Conservation (phyloP, 2,888 invertebrate genomes). For the Lissonota sp. region DNA sequence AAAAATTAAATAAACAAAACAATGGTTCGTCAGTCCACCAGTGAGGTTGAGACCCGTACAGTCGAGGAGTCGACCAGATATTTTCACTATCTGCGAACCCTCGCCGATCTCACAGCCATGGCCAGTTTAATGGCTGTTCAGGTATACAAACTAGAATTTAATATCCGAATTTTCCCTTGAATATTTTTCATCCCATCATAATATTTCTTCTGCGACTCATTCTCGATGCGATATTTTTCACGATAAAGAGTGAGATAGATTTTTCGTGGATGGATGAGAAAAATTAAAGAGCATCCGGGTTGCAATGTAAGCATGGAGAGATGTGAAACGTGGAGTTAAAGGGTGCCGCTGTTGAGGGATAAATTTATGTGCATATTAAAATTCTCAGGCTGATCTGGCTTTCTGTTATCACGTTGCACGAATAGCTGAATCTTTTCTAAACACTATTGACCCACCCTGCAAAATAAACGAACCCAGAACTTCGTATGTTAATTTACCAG, state of each 20-base stretch:
- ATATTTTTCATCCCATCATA: too few species aligned
- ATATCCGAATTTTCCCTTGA: not conserved
- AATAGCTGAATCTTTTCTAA: not conserved
- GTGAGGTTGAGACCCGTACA: constrained; percentile 73
- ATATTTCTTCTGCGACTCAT: not conserved
- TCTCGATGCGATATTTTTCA: not conserved
- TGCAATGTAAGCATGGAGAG: not conserved
- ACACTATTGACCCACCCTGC: too few species aligned
- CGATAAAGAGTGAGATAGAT: not conserved
- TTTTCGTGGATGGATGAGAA: not conserved
- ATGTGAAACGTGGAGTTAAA: not conserved
- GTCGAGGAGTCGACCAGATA: constrained; percentile 74
- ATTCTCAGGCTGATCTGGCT: not conserved
- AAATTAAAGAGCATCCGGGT: not conserved
- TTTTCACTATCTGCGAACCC: constrained; percentile 74
- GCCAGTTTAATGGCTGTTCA: constrained; percentile 78
- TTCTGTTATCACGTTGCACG: constrained; percentile 5
- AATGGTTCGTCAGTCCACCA: constrained; percentile 75
- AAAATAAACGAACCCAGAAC: too few species aligned
- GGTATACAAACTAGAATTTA: constrained; percentile 68
- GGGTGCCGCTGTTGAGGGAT: not conserved
- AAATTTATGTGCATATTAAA: constrained; percentile 46
- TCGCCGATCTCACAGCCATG: constrained; percentile 78
- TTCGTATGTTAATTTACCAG: too few species aligned
- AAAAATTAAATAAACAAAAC: constrained; percentile 40